A percentile compares a stretch with the other conserved stretches of the same genome.
These are phyloP conservation scores for Tiliacea aurago DNA, from an alignment of 2,888 invertebrate genomes.

Conservation along the genomic window DNA sequence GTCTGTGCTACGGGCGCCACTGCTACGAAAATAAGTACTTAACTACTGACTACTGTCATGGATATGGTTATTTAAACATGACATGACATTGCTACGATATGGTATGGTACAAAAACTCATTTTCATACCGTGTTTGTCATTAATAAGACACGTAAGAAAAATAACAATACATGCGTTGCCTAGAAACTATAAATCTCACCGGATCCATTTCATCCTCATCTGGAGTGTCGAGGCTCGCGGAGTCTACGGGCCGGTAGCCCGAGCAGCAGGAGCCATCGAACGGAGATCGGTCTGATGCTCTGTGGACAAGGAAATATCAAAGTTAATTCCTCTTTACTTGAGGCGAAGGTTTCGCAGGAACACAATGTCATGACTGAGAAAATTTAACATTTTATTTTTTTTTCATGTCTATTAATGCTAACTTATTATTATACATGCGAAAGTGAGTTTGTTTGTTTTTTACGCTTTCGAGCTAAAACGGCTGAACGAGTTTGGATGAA, in stretches of 20 bases:
- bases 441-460: too few relatives aligned
- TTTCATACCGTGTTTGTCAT: neutral
- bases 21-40: neutral
- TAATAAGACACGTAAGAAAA: neutral
- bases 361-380: neutral
- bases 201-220: slow-evolving; percentile 92
- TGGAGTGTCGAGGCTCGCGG: slow-evolving; percentile 93
- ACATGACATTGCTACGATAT: too few relatives aligned
- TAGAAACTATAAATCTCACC: slow-evolving; percentile 68
- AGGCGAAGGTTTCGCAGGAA: neutral
- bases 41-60: neutral
- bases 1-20: slow-evolving; percentile 5
- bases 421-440: too few relatives aligned
- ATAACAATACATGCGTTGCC: too few relatives aligned
- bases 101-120: neutral
- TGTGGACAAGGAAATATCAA: slow-evolving; percentile 75
- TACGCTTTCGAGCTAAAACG: too few relatives aligned
- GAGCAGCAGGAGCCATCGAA: slow-evolving; percentile 97
- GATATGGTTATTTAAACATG: neutral
- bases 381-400: too few relatives aligned
- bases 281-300: slow-evolving; percentile 95
- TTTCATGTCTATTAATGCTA: too few relatives aligned
- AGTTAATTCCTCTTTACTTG: neutral
- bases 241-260: slow-evolving; percentile 94
- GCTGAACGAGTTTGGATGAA: too few relatives aligned